Evolutionary conservation across 2,113 vertebrate species (phyloP).

Genomic region (Riparia riparia): DNA sequence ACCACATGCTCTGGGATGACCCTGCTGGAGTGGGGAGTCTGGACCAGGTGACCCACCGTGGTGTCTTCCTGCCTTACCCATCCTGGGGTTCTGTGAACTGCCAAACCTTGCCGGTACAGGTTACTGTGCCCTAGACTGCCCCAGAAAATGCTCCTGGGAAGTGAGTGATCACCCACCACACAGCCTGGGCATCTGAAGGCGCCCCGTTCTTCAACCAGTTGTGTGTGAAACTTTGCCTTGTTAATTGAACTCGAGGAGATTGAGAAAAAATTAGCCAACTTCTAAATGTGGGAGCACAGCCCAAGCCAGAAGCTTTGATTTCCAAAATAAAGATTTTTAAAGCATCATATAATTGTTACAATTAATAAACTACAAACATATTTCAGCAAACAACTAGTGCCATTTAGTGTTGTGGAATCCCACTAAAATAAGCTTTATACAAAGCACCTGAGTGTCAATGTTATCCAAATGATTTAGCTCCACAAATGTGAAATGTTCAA

Average conservation of each 20-base stretch:
- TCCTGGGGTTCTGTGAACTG: neutral
- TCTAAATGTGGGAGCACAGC: neutral
- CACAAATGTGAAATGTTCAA: neutral
- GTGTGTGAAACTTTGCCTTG: neutral
- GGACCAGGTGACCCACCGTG: neutral
- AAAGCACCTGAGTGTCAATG: neutral
- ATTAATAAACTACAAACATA: neutral
- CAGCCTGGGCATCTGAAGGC: neutral
- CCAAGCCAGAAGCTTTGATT: neutral
- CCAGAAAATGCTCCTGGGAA: neutral
- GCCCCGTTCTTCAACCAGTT: neutral
- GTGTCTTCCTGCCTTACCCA: neutral
- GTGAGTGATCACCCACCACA: rapidly evolving
- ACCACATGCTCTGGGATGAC: neutral
- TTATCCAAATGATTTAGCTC: neutral
- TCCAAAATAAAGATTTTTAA: neutral
- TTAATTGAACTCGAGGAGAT: neutral
- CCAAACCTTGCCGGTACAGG: neutral
- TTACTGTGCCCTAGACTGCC: neutral
- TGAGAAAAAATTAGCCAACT: neutral
- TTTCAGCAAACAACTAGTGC: neutral
- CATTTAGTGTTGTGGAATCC: neutral
- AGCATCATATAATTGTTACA: neutral
- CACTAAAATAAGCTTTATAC: neutral
- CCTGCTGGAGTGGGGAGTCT: rapidly evolving